Conservation (phyloP, 2,797 vertebrate genomes). For the Bovichtus diacanthus region DNA sequence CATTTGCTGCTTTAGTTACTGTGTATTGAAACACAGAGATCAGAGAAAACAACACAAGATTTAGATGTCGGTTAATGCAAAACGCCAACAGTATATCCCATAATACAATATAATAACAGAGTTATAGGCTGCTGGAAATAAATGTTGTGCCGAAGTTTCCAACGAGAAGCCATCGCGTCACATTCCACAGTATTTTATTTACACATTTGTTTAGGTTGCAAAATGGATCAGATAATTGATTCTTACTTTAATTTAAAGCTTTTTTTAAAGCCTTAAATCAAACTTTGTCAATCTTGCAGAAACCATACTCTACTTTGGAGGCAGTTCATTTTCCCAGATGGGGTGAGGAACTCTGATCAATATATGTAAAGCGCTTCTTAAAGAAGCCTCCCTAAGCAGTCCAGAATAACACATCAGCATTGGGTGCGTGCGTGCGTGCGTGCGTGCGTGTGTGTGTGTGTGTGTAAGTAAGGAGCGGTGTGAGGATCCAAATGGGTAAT, state of each 20-base stretch:
- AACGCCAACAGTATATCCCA: background rate
- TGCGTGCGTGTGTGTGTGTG: background rate
- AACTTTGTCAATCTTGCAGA: slow-evolving; percentile 21
- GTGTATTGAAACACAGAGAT: background rate
- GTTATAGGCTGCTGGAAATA: background rate
- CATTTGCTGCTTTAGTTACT: background rate
- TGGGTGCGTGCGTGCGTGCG: background rate
- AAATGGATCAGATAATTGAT: slow-evolving; percentile 38
- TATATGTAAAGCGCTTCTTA: slow-evolving; percentile 57
- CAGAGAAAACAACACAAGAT: slow-evolving; percentile 4
- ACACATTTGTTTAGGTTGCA: slow-evolving; percentile 27
- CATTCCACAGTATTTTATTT: slow-evolving; percentile 21
- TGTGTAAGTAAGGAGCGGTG: background rate
- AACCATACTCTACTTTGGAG: slow-evolving; percentile 25
- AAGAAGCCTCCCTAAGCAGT: slow-evolving; percentile 62
- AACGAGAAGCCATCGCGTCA: background rate
- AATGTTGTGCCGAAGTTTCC: background rate
- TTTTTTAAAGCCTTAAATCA: slow-evolving; percentile 53
- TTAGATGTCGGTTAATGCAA: background rate
- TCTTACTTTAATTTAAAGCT: slow-evolving; percentile 22
- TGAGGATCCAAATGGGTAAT: slow-evolving; percentile 51
- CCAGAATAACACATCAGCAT: slow-evolving; percentile 48
- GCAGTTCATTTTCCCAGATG: slow-evolving; percentile 63
- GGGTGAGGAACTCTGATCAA: slow-evolving; percentile 56
- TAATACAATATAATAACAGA: background rate